A percentile compares a stretch with the other conserved stretches of the same genome.
phyloP scores from a whole-genome alignment of 2,888 invertebrate genomes.

The Calameuta filiformis region DNA sequence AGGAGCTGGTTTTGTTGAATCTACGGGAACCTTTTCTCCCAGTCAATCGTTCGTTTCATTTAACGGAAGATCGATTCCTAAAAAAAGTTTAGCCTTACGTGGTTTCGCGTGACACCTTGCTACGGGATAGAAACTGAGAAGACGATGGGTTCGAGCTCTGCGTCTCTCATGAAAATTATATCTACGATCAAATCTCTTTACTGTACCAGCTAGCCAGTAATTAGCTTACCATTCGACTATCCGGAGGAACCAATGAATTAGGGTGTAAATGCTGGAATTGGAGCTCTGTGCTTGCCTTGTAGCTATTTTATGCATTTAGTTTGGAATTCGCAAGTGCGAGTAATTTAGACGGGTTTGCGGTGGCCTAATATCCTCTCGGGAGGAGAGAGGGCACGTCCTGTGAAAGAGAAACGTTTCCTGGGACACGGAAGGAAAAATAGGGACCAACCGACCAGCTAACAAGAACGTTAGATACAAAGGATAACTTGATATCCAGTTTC shows the following conservation, averaged over 20 bases:
- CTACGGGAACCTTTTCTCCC: background rate
- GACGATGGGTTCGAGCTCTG: too few species aligned
- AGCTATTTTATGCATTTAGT: constrained; percentile 22
- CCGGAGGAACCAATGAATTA: background rate
- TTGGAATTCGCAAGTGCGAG: constrained; percentile 19
- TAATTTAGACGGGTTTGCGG: constrained; percentile 21
- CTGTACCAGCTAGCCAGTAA: background rate
- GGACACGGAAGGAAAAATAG: background rate
- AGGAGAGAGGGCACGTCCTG: background rate
- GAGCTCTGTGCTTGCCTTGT: background rate
- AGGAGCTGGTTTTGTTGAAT: background rate
- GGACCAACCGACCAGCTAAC: background rate
- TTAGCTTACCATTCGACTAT: background rate
- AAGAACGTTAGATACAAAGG: background rate
- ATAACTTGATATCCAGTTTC: background rate
- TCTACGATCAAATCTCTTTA: background rate
- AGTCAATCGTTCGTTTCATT: background rate
- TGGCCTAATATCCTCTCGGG: constrained; percentile 21
- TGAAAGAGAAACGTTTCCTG: constrained; percentile 4
- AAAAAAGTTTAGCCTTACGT: background rate
- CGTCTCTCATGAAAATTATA: background rate
- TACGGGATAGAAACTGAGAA: background rate
- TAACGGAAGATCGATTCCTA: background rate
- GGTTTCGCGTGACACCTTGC: background rate
- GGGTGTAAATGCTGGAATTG: background rate